These are phyloP conservation scores for Naja naja DNA, from an alignment of 2,113 vertebrate species.

Conservation along the genomic window DNA sequence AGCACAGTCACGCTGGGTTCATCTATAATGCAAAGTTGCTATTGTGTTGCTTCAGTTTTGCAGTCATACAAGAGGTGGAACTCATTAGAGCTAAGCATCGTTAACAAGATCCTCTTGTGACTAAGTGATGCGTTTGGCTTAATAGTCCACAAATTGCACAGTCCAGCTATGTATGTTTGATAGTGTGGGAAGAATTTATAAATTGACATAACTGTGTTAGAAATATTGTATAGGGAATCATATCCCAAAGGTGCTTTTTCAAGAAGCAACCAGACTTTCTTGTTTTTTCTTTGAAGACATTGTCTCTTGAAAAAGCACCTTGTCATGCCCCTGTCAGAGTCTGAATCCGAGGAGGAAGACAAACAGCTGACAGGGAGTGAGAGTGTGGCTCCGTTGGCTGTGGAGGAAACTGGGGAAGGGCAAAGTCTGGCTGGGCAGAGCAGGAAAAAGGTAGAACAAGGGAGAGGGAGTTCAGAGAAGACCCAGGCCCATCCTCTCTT, in stretches of 20 bases:
- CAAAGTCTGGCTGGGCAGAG: too few relatives aligned
- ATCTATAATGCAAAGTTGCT: not conserved
- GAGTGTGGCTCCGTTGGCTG: too few relatives aligned
- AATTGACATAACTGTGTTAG: not conserved
- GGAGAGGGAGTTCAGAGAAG: too few relatives aligned
- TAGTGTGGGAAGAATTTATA: not conserved
- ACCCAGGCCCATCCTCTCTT: too few relatives aligned
- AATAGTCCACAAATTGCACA: not conserved
- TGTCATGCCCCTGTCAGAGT: too few relatives aligned
- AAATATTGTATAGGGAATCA: not conserved
- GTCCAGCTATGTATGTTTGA: not conserved
- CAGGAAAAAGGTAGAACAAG: too few relatives aligned
- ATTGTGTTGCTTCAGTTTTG: not conserved
- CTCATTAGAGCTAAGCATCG: not conserved
- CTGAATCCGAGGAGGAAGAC: too few relatives aligned
- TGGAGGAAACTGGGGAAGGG: too few relatives aligned
- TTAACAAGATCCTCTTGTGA: not conserved
- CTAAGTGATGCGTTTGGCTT: not conserved
- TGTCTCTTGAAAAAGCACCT: too few relatives aligned
- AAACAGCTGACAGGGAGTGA: too few relatives aligned
- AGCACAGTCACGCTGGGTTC: not conserved
- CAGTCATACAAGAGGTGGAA: not conserved
- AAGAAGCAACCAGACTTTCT: too few relatives aligned
- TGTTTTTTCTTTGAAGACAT: too few relatives aligned
- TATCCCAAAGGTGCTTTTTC: not conserved